A percentile compares a stretch with the other conserved stretches of the same genome.
Conservation (phyloP, 2,797 vertebrate genomes). For the Poliocrania exsul region DNA sequence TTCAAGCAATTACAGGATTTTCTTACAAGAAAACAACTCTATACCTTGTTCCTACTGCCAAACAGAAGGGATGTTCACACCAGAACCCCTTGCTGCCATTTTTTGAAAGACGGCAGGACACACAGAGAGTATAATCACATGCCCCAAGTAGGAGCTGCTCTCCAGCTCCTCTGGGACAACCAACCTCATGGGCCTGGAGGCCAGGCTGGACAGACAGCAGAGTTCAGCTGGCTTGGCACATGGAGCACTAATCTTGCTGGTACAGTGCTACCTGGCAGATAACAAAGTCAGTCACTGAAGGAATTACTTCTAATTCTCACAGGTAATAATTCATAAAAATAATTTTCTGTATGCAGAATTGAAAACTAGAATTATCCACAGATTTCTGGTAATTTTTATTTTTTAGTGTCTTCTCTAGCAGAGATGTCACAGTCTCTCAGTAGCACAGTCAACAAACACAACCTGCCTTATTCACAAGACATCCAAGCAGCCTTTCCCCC, state of each 20-base stretch:
- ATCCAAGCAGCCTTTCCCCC: neutral
- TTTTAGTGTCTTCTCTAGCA: neutral
- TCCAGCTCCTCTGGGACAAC: neutral
- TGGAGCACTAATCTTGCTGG: neutral
- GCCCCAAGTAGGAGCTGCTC: neutral
- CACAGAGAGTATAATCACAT: rapidly evolving
- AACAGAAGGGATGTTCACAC: neutral
- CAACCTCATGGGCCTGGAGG: rapidly evolving
- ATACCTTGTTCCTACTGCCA: neutral
- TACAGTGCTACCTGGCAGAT: neutral
- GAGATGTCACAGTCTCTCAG: neutral
- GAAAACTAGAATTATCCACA: neutral
- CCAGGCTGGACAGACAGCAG: neutral
- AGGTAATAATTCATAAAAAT: neutral
- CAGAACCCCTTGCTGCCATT: neutral
- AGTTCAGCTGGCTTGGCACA: neutral
- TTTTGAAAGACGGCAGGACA: neutral
- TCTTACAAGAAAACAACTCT: neutral
- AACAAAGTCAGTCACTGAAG: neutral
- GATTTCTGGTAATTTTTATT: neutral
- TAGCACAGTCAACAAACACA: neutral
- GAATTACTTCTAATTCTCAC: neutral
- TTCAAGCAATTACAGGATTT: neutral
- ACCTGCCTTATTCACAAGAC: neutral
- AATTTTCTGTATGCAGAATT: neutral